These are phyloP conservation scores for Diachasma alloeum DNA, from an alignment of 1,140 invertebrate species.

Conservation along the genomic window DNA sequence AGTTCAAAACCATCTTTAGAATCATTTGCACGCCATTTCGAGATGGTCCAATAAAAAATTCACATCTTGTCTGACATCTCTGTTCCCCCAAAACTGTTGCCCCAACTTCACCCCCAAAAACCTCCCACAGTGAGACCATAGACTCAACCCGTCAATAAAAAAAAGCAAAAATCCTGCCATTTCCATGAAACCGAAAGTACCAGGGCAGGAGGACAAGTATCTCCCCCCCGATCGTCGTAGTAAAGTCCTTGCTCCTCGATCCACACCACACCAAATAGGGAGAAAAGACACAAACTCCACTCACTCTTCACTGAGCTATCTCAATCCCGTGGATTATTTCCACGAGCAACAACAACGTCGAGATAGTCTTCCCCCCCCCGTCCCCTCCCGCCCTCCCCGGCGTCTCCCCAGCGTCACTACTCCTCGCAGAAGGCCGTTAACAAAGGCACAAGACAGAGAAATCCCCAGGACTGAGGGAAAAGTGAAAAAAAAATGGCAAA, in stretches of 20 bases:
- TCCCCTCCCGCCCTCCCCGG: neutral
- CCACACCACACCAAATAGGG: slow-evolving; percentile 7
- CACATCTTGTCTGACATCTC: too few species aligned
- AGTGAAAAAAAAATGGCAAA: neutral
- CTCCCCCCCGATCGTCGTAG: neutral
- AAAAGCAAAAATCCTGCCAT: neutral
- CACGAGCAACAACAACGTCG: neutral
- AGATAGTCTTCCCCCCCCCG: neutral
- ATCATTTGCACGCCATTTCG: too few species aligned
- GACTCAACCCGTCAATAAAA: neutral
- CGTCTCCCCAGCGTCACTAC: neutral
- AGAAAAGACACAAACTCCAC: neutral
- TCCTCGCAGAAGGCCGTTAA: neutral
- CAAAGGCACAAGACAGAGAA: neutral
- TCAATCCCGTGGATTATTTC: slow-evolving; percentile 6
- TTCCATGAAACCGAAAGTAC: slow-evolving; percentile 6
- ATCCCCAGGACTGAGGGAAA: neutral
- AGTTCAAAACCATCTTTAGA: too few species aligned
- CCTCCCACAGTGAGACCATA: too few species aligned
- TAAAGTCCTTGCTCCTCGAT: slow-evolving; percentile 17
- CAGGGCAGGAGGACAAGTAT: neutral
- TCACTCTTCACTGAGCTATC: slow-evolving; percentile 3
- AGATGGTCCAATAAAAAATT: too few species aligned
- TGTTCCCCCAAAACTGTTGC: too few species aligned
- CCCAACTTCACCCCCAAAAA: too few species aligned